These are phyloP conservation scores for Candoia aspera DNA, from an alignment of 2,113 vertebrate species.

Conservation along the genomic window DNA sequence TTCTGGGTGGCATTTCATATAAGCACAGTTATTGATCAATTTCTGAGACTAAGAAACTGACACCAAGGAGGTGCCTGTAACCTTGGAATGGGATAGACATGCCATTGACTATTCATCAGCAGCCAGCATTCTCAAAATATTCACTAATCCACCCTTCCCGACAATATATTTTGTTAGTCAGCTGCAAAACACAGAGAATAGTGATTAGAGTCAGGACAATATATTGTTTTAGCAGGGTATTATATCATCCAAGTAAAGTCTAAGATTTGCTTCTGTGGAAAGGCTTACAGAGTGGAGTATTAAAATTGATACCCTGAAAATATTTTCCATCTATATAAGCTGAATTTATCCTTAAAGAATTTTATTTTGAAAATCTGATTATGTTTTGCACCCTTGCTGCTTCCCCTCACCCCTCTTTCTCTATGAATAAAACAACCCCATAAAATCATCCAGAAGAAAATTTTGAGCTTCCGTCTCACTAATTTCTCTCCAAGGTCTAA, in stretches of 20 bases:
- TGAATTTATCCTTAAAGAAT: background rate
- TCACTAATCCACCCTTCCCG: background rate
- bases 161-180: background rate
- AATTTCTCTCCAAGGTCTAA: conserved; percentile 21
- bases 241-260: background rate
- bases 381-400: background rate
- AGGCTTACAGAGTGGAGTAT: background rate
- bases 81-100: background rate
- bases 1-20: no score
- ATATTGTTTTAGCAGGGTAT: background rate
- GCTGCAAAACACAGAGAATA: background rate
- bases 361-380: background rate
- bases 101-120: background rate
- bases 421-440: background rate
- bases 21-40: background rate
- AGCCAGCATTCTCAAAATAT: background rate
- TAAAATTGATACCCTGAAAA: background rate
- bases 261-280: background rate
- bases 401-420: conserved; percentile 9
- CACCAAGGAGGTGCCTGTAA: background rate
- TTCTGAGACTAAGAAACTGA: background rate
- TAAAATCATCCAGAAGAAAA: conserved; percentile 8
- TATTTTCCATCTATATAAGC: background rate
- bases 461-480: background rate
- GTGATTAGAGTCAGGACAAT: background rate